Base-by-base conservation (phyloP, 2,888 invertebrate genomes). In the Bursaphelenchus okinawaensis region DNA sequence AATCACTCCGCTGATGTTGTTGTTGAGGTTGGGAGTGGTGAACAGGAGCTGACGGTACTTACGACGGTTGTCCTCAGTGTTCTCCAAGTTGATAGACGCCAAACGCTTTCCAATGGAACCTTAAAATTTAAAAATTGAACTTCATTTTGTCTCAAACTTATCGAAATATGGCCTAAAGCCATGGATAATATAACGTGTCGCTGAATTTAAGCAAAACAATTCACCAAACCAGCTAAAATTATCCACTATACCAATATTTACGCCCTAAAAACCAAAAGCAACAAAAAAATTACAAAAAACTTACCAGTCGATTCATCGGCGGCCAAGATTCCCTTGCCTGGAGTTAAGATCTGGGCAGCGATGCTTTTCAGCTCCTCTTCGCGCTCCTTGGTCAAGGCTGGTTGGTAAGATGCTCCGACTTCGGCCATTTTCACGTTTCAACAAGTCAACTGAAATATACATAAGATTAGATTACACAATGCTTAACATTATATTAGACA, bases 1-100 rank as follows among this genome's bases (percentile, higher is more conserved):
- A 83, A 99, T 99, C 64, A 98, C 96, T 50, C 96, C 98, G 63
- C 93, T 93, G 40, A 96, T 89, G 87, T 92, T 77, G 24, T 85
- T 73, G 9, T 82, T 76, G 31, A 85, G 68, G 55, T 69, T 68
- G 51, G 79, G 79, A 12, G 80, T 75, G 51, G 82, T 78, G 75
- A 83, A 83, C 52, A 83, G 78, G 20, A 83, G 75, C 66, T 83
- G 78, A 54, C 80, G 74, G 73, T 81, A 83, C 68, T 77, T 76
- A 57, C 75, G 75, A 57, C 83, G 73, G 69, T 83, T 83, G 8
- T 74, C 73, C 69, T 83, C 83, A 55, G 68, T 82, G 76, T 83
- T 83, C 68, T 83, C 83, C 62, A 83, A 62, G 62, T 72, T 74
- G 69, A 83, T 82, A 55, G 72, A 63, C 24, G 69, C 56, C 24